phyloP scores from a whole-genome alignment of 2,113 vertebrate genomes.

The Nannospalax galili region DNA sequence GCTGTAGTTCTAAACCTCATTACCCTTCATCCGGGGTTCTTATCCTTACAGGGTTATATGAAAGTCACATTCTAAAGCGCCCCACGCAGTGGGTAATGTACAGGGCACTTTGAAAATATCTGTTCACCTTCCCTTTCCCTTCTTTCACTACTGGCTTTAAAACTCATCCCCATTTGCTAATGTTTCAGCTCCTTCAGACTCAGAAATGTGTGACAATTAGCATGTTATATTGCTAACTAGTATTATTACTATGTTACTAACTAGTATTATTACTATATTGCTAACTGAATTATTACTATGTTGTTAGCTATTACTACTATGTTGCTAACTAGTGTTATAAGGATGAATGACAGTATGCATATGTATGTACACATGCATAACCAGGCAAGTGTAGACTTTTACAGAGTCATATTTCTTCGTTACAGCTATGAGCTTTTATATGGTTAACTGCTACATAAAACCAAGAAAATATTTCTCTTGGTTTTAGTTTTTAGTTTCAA shows the following conservation, averaged over 20 bases:
- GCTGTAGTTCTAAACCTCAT: background rate
- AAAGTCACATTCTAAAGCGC: background rate
- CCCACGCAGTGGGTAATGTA: background rate
- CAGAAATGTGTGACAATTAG: background rate
- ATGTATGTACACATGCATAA: background rate
- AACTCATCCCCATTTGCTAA: background rate
- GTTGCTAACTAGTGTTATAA: background rate
- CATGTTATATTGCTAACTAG: background rate
- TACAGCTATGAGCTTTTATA: background rate
- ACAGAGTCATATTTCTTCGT: slow-evolving; percentile 18
- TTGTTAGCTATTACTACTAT: too few relatives aligned
- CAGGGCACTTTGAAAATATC: background rate
- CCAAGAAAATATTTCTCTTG: background rate
- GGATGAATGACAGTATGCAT: background rate
- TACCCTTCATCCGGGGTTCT: background rate
- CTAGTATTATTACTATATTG: background rate
- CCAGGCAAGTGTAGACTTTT: background rate
- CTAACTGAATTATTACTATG: background rate
- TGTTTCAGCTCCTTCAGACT: background rate
- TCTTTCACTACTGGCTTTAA: background rate
- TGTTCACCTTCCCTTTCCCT: background rate
- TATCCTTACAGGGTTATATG: background rate
- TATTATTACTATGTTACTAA: background rate
- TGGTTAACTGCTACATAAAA: background rate
- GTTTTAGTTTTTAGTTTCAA: slow-evolving; percentile 6